Conservation (phyloP, 2,113 vertebrate genomes). For the Geothlypis trichas region DNA sequence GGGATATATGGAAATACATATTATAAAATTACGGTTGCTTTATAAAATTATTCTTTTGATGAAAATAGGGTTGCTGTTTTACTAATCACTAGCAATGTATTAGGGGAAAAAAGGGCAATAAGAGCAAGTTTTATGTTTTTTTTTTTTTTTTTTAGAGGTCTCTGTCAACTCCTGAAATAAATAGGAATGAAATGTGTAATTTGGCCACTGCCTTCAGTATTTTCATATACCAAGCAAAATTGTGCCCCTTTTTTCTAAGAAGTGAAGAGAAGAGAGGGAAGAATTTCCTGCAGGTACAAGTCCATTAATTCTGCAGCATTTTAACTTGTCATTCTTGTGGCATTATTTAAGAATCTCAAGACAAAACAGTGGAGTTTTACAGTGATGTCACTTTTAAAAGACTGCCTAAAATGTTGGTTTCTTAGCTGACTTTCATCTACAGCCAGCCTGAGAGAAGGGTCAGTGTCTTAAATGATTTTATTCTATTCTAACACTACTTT, state of each 20-base stretch:
- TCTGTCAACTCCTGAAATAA: not conserved
- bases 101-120: not conserved
- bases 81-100: not conserved
- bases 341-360: not conserved
- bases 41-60: not conserved
- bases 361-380: not conserved
- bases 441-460: not conserved
- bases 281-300: not conserved
- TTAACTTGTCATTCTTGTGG: not conserved
- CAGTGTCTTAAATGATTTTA: not conserved
- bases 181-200: not conserved
- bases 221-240: not conserved
- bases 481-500: not conserved
- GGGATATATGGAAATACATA: not conserved
- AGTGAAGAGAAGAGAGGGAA: not conserved
- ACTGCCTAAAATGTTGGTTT: not conserved
- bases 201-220: not conserved
- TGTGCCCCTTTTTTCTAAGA: not conserved
- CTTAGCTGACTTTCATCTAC: not conserved
- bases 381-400: not conserved
- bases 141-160: not conserved
- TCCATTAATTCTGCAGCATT: not conserved
- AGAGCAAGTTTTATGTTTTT: not conserved
- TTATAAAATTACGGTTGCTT: not conserved
- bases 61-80: not conserved